Conservation (phyloP, 2,797 vertebrate genomes). For the Cyprinodon diabolis region DNA sequence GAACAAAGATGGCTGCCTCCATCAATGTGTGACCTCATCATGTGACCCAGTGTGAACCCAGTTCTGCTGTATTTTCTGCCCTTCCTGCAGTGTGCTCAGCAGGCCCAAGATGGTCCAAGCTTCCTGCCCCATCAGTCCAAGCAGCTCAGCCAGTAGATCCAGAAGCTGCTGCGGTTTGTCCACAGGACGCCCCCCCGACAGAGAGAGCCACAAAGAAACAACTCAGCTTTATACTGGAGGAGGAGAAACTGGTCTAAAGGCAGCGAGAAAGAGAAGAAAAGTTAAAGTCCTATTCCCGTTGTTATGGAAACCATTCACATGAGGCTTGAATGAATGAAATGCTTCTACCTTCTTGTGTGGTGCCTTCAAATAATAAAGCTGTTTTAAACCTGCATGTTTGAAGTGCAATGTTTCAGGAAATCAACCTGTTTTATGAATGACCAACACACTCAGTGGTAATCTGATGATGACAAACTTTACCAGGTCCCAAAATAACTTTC, state of each 20-base stretch:
- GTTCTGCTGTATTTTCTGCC: constrained; percentile 11
- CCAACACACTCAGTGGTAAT: constrained; percentile 54
- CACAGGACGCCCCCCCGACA: constrained; percentile 7
- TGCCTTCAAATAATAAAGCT: constrained; percentile 31
- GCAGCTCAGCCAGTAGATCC: constrained; percentile 8
- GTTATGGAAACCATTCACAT: not conserved
- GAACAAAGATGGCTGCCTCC: no score
- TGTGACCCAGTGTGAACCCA: no score
- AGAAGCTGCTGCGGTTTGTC: not conserved
- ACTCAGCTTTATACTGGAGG: constrained; percentile 63
- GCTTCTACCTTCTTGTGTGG: constrained; percentile 33
- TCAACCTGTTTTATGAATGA: constrained; percentile 30
- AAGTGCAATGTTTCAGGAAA: constrained; percentile 17
- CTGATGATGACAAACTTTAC: constrained; percentile 67
- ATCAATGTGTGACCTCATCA: no score
- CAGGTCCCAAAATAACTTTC: constrained; percentile 83
- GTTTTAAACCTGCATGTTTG: constrained; percentile 14
- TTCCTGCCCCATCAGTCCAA: constrained; percentile 23
- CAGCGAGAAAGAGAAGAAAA: not conserved
- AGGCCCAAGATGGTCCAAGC: constrained; percentile 48
- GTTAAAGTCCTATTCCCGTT: no score
- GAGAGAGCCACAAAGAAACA: constrained; percentile 52
- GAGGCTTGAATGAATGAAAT: constrained; percentile 18
- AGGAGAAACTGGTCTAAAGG: constrained; percentile 44
- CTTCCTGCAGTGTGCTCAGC: constrained; percentile 77